Evolutionary conservation across 2,797 vertebrate genomes (phyloP).

Genomic region (Sebastes vulpes): DNA sequence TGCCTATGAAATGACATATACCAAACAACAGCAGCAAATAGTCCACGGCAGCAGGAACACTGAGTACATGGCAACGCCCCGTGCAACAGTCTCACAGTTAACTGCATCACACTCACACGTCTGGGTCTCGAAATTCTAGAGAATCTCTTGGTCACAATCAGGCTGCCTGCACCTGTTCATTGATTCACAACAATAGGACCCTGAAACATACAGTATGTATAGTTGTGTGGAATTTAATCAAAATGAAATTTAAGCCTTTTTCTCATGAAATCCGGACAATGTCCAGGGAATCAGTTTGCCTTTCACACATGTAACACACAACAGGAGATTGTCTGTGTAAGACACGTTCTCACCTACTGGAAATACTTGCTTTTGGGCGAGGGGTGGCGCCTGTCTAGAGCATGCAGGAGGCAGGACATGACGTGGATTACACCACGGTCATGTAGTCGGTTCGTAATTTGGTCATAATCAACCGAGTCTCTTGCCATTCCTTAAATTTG

Average conservation of each 20-base stretch:
- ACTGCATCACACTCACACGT: neutral
- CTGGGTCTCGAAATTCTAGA: neutral
- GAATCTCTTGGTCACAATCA: neutral
- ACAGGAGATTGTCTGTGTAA: too few species aligned
- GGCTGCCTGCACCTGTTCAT: neutral
- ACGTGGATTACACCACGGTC: too few species aligned
- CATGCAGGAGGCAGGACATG: too few species aligned
- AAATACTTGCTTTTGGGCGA: too few species aligned
- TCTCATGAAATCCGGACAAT: too few species aligned
- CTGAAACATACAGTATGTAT: neutral
- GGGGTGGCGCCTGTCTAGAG: too few species aligned
- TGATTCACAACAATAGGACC: too few species aligned
- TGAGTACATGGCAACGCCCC: neutral
- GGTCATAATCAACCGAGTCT: neutral
- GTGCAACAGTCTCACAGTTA: neutral
- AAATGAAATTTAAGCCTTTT: too few species aligned
- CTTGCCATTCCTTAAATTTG: neutral
- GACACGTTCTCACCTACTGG: too few species aligned
- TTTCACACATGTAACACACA: too few species aligned
- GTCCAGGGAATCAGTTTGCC: too few species aligned
- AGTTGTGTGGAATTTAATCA: neutral
- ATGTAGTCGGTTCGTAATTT: too few species aligned
- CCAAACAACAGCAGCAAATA: neutral
- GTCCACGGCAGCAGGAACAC: neutral
- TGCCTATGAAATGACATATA: neutral